A percentile compares a stretch with the other conserved stretches of the same genome.
phyloP scores from a whole-genome alignment of 2,113 vertebrate species.

The Cyanoliseus patagonus region DNA sequence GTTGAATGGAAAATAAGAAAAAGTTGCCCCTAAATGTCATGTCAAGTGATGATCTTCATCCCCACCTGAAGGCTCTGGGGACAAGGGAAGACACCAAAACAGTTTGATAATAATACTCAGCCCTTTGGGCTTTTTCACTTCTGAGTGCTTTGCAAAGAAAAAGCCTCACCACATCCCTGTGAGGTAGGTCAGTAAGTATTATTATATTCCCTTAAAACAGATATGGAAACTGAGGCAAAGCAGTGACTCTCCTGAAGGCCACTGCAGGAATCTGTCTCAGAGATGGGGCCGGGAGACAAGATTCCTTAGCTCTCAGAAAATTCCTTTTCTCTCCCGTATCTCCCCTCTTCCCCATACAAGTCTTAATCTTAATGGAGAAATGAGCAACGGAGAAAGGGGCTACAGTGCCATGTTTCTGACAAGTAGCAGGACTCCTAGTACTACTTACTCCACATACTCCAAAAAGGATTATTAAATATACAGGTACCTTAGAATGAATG shows the following conservation, averaged over 20 bases:
- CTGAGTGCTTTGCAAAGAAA: background rate
- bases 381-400: background rate
- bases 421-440: slow-evolving; percentile 29
- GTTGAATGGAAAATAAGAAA: background rate
- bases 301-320: background rate
- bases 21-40: background rate
- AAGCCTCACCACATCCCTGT: slow-evolving; percentile 34
- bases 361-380: background rate
- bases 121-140: background rate
- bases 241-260: background rate
- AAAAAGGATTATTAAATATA: slow-evolving; percentile 43
- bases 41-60: background rate
- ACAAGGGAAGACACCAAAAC: background rate
- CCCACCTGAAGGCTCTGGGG: background rate
- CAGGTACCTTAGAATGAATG: slow-evolving; percentile 55
- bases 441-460: background rate
- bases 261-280: background rate
- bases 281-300: background rate
- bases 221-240: slow-evolving; percentile 13
- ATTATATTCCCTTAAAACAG: slow-evolving; percentile 9
- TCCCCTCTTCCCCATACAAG: background rate
- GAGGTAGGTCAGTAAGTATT: slow-evolving; percentile 54
- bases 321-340: background rate
- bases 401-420: slow-evolving; percentile 18
- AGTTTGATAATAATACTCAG: background rate